A percentile compares a stretch with the other conserved stretches of the same genome.
Conservation (phyloP, 2,888 invertebrate species). For the Hirtodrosophila confusa region DNA sequence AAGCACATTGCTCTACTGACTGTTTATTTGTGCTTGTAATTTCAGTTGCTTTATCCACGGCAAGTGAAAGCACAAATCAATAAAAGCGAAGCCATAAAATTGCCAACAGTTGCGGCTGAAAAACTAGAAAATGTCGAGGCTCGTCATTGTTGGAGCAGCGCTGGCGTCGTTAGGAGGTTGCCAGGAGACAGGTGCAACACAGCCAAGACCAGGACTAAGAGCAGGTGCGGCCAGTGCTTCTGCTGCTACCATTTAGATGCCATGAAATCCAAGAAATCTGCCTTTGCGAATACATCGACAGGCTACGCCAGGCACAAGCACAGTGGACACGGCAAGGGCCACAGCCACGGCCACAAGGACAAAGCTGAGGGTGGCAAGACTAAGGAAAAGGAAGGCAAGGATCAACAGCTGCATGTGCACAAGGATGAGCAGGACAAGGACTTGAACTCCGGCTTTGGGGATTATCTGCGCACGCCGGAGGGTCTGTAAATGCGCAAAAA, state of each 20-base stretch:
- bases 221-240: constrained; percentile 9
- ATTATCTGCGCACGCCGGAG: constrained; percentile 82
- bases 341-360: constrained; percentile 53
- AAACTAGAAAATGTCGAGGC: constrained; percentile 22
- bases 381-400: constrained; percentile 39
- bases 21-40: constrained; percentile 19
- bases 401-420: constrained; percentile 33
- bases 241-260: constrained; percentile 44
- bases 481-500: constrained; percentile 75
- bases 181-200: not conserved
- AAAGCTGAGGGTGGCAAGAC: constrained; percentile 41
- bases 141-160: constrained; percentile 47
- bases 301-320: constrained; percentile 77
- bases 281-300: constrained; percentile 78
- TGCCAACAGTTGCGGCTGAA: constrained; percentile 30
- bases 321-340: constrained; percentile 48
- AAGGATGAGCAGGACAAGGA: constrained; percentile 76
- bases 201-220: not conserved
- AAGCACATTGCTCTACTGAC: constrained; percentile 70
- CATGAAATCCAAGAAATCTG: constrained; percentile 79
- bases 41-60: constrained; percentile 7
- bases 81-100: constrained; percentile 73
- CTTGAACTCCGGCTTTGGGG: constrained; percentile 84
- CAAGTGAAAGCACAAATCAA: constrained; percentile 65
- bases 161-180: constrained; percentile 39